Evolutionary conservation across 2,888 invertebrate genomes (phyloP), one percentile per base, ranked within the genome.

Genomic region (Oligia latruncula): DNA sequence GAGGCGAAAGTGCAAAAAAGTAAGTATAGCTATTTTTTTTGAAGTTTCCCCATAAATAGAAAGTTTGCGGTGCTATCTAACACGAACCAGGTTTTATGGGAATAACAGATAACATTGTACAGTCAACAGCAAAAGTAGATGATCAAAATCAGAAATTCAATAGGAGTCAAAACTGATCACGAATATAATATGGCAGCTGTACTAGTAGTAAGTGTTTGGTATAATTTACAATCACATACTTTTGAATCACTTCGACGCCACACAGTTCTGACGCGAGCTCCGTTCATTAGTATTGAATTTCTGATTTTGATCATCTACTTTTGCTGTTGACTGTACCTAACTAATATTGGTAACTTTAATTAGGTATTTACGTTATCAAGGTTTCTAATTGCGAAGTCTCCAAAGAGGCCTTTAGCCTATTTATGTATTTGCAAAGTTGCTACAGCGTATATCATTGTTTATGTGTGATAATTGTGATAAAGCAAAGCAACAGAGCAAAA

Each of bases 1-100:
- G 55, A 71, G 60, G 58, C 62, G n/a, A 67, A 82, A 78, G 76
- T 80, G 58, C 15, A 40, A 60, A 78, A 75, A 74, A 29, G n/a
- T 58, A 74, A 29, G n/a, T 58, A 70, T 5, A 8, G n/a, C 20
- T 15, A 23, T 17, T 58, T 58, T 74, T 62, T 43, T 23, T 17
- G 58, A 58, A n/a, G 58, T 60, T n/a, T 60, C 29, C 20, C 73
- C 20, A n/a, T 80, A 65, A 64, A 74, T 60, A 23, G 13, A 52
- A 29, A 23, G n/a, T 20, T 64, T 68, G 64, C 29, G 40, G 15
- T 74, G 40, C 1, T 71, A 29, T 68, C 40, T 35, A 15, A 79
- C 64, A 43, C 35, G 35, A 58, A 60, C 17, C n/a, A 40, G n/a
- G 43, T 55, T 58, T 11, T 74, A 43, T 52, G 6, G 35, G 58